These are phyloP conservation scores for Drosophila kohkoa DNA, from an alignment of 1,140 invertebrate genomes.

Conservation along the genomic window DNA sequence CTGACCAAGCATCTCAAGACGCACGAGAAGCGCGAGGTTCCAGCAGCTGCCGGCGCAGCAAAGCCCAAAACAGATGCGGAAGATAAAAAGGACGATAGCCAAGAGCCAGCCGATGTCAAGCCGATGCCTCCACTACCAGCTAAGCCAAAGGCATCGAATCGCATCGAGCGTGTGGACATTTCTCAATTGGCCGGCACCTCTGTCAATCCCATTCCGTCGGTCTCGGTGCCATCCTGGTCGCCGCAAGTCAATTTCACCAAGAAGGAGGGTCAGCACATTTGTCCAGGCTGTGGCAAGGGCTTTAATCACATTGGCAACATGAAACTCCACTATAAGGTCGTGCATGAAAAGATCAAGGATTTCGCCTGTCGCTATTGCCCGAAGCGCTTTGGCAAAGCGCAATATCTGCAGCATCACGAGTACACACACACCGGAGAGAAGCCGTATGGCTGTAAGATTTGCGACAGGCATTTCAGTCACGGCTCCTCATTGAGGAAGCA, in stretches of 20 bases:
- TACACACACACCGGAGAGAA: slow-evolving; percentile 85
- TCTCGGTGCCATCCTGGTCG: slow-evolving; percentile 76
- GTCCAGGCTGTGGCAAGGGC: slow-evolving; percentile 74
- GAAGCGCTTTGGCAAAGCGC: slow-evolving; percentile 77
- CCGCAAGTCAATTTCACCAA: slow-evolving; percentile 78
- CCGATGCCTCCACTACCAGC: not conserved
- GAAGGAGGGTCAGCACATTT: slow-evolving; percentile 79
- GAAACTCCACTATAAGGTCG: slow-evolving; percentile 77
- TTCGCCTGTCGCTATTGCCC: slow-evolving; percentile 79
- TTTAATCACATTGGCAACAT: slow-evolving; percentile 81
- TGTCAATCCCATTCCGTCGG: slow-evolving; percentile 77
- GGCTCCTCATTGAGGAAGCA: slow-evolving; percentile 72
- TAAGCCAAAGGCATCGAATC: slow-evolving; percentile 40
- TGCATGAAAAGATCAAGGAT: slow-evolving; percentile 80
- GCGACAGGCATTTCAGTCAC: slow-evolving; percentile 77
- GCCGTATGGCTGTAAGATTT: slow-evolving; percentile 69
- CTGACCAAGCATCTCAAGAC: slow-evolving; percentile 75
- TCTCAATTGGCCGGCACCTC: slow-evolving; percentile 76
- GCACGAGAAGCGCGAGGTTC: slow-evolving; percentile 73
- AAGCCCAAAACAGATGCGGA: not conserved
- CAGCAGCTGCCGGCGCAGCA: slow-evolving; percentile 16
- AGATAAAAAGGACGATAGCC: not conserved
- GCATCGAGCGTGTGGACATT: slow-evolving; percentile 74
- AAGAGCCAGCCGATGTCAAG: slow-evolving; percentile 6
- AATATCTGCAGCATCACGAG: slow-evolving; percentile 79